These are phyloP conservation scores for Ailurus styani DNA, from an alignment of 2,113 vertebrate species.

Conservation along the genomic window DNA sequence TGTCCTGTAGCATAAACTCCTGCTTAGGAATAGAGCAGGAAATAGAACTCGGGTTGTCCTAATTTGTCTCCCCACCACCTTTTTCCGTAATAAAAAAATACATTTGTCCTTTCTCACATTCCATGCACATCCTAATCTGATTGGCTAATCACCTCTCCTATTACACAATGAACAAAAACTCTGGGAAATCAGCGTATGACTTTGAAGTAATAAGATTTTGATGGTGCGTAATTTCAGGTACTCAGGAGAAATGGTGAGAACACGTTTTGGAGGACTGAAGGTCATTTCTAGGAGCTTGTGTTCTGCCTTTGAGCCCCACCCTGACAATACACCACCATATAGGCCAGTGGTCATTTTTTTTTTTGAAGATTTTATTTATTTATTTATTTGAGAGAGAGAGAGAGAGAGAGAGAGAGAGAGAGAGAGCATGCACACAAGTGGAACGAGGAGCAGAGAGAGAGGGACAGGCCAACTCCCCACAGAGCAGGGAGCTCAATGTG, in stretches of 20 bases:
- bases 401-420: no score
- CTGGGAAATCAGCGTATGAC: background rate
- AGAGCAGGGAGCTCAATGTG: no score
- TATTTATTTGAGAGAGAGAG: no score
- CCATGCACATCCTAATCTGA: background rate
- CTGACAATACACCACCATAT: background rate
- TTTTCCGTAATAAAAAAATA: slow-evolving; percentile 7
- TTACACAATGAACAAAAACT: background rate
- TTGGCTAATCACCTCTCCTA: background rate
- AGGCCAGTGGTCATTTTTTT: background rate
- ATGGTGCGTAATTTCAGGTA: background rate
- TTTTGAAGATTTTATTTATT: no score
- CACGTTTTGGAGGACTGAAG: background rate
- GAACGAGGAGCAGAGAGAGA: no score
- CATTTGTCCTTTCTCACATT: background rate
- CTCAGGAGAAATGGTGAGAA: background rate
- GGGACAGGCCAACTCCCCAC: no score
- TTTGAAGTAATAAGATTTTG: slow-evolving; percentile 4
- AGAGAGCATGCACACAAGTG: no score
- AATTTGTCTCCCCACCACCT: background rate
- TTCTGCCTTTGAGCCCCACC: background rate
- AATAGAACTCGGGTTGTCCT: background rate
- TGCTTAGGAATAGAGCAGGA: background rate
- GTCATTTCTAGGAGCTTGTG: background rate
- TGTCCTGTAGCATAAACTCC: background rate